Conservation (phyloP, 2,797 vertebrate genomes). For the Chrysolophus pictus region DNA sequence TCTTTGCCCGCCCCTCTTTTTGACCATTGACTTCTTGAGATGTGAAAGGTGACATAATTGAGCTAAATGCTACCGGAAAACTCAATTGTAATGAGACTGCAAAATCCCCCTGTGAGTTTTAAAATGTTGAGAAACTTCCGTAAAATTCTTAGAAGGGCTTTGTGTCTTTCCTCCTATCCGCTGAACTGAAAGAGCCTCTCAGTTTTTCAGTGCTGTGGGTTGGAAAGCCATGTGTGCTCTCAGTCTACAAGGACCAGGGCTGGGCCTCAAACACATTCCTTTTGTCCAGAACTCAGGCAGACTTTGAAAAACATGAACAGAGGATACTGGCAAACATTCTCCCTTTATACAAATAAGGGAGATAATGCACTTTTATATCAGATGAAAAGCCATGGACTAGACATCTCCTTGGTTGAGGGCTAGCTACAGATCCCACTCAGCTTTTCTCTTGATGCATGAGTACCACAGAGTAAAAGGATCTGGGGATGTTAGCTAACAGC, state of each 20-base stretch:
- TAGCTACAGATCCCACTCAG: fast-evolving
- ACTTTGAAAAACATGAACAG: not conserved
- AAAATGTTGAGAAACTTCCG: not conserved
- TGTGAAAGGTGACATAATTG: not conserved
- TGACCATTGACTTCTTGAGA: not conserved
- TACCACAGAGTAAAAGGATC: too few relatives aligned
- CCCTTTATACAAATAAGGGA: too few relatives aligned
- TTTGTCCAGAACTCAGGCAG: not conserved
- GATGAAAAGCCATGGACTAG: not conserved
- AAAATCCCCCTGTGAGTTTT: fast-evolving
- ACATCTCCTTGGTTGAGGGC: fast-evolving
- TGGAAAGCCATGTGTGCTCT: not conserved
- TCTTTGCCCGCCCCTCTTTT: not conserved
- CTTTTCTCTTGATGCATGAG: fast-evolving
- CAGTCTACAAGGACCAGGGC: fast-evolving
- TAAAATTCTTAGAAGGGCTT: fast-evolving
- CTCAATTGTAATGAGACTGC: fast-evolving
- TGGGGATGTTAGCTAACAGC: too few relatives aligned
- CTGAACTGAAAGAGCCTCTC: fast-evolving
- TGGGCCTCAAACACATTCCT: fast-evolving
- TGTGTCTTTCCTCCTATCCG: not conserved
- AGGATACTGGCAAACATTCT: fast-evolving
- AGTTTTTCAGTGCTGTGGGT: fast-evolving
- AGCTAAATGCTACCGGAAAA: not conserved
- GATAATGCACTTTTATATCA: not conserved